Evolutionary conservation across 2,888 invertebrate species (phyloP), one percentile per base, ranked within the genome.

Genomic region (Rotaria socialis): DNA sequence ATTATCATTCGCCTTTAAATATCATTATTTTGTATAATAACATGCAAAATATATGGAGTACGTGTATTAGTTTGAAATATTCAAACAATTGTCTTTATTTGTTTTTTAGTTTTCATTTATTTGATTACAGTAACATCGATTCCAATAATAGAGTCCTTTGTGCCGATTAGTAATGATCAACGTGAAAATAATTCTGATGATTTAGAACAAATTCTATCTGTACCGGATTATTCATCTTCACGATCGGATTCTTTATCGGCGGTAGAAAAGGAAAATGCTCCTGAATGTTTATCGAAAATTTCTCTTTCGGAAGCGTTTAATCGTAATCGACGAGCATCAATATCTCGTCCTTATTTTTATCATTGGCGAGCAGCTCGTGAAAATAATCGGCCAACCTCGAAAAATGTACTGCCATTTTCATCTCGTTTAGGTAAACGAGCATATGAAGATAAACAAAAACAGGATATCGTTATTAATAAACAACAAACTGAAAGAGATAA

Each of bases 371-470:
- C n/a, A 35, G 27, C 27, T 27, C 67, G 67, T 35, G 67, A 67
- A 16, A 27, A 67, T 67, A 41, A 19, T 67, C 67, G 67, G 14
- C 7, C 7, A 2, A 0, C 1, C 19, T 5, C 35, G 7, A 67
- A 67, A 67, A 35, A 16, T 35, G 2, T 67, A 11, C 16, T 67
- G 35, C n/a, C 35, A 67, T 27, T 35, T 67, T 67, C 35, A 67
- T 35, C 67, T 67, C 67, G 67, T 67, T 67, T 67, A 67, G 67
- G 67, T 67, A 67, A 67, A 67, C 67, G 67, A 35, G 16, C 35
- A 16, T 67, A 67, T 67, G 19, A 67, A 11, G 5, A 35, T 67
- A 16, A 67, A 11, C 8, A 67, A 19, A 2, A 67, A 16, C 19
- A 3, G 0, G 24, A 56, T 56, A 24, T 24, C 24, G 5, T 56